Evolutionary conservation across 2,113 vertebrate genomes (phyloP), one percentile per base, ranked within the genome.

Genomic region (Thymallus thymallus): DNA sequence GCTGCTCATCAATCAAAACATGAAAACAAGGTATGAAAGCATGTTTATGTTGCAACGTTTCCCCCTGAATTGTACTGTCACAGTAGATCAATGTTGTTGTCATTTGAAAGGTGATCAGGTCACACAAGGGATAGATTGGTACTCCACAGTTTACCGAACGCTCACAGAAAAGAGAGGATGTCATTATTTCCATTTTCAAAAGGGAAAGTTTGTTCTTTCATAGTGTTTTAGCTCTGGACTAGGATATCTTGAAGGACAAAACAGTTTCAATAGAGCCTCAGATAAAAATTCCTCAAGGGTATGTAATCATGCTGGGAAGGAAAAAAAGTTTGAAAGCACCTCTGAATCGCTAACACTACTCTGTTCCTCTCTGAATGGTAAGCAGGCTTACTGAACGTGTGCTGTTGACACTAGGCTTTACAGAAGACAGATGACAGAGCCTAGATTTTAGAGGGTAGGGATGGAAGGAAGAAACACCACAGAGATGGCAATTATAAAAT

Each of bases 341-440:
- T 78, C 67, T 22, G 41, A 71, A 84, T 82, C 61, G 16, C 46
- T 69, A 77, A 73, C 48, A 67, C 6, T 35, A 16, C 56, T 16
- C 20, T 75, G 46, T 32, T 76, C 32, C 46, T 32, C 14, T 16
- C 22, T 72, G 82, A 82, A 83, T 82, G 65, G 61, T 77, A 80
- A 81, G 71, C 69, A 76, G 74, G 30, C 72, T 73, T 64, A 68
- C 75, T 73, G 66, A 65, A 70, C 71, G 67, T 73, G 67, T 74
- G 70, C 65, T 79, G 76, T 82, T 76, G 35, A 79, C 32, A 20
- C 65, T 66, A 76, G 80, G 76, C 77, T 81, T 82, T 82, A 74
- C 41, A 55, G 24, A 9, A 76, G 22, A 71, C 45, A 74, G 64
- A 78, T 69, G 51, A 76, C 72, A 22, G 80, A 77, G 32, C 30